Conservation (phyloP, 1,140 invertebrate species). For the Zaprionus gabonicus region DNA sequence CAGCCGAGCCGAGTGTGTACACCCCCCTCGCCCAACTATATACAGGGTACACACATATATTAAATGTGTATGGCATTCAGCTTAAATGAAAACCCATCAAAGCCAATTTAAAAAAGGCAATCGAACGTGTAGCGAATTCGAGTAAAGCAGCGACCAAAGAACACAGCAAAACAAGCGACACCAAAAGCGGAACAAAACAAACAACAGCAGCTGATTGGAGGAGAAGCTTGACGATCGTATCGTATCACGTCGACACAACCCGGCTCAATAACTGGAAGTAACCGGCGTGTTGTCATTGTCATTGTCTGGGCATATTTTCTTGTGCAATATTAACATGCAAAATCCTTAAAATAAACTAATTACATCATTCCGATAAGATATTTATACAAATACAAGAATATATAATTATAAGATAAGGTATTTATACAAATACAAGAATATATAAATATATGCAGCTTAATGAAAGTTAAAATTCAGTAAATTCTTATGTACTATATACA, state of each 20-base stretch:
- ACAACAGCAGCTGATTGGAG: slow-evolving; percentile 45
- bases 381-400: background rate
- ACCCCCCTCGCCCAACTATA: background rate
- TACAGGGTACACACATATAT: slow-evolving; percentile 16
- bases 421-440: background rate
- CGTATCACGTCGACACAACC: too few relatives aligned
- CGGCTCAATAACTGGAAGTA: slow-evolving; percentile 13
- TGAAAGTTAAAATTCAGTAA: background rate
- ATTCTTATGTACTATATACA: background rate
- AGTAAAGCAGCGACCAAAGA: slow-evolving; percentile 51
- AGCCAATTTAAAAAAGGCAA: slow-evolving; percentile 76
- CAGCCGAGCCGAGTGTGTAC: background rate
- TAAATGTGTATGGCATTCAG: slow-evolving; percentile 61
- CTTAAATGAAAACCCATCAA: slow-evolving; percentile 78
- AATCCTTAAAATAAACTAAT: slow-evolving; percentile 1
- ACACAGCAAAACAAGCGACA: slow-evolving; percentile 18
- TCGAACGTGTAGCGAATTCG: slow-evolving; percentile 75
- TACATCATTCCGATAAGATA: background rate
- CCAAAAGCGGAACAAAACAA: slow-evolving; percentile 33
- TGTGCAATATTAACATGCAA: background rate
- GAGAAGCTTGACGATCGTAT: slow-evolving; percentile 26
- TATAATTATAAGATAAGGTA: background rate
- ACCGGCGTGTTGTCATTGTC: background rate
- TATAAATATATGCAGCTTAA: background rate
- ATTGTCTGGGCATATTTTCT: background rate